phyloP scores from a whole-genome alignment of 2,888 invertebrate genomes.

The Pantelozetes paolii region DNA sequence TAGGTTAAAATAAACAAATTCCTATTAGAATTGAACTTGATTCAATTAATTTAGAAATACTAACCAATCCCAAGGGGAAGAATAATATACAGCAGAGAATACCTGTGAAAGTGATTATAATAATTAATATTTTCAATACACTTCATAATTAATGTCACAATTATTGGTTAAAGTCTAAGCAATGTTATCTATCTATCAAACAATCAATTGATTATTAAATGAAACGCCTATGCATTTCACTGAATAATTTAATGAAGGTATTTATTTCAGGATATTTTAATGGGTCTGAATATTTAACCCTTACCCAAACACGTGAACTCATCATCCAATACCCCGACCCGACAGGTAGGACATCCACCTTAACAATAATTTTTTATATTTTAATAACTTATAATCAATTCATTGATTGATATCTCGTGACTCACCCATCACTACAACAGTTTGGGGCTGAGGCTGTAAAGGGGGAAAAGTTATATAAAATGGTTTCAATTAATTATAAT shows the following conservation, averaged over 20 bases:
- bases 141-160: background rate
- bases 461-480: background rate
- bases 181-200: no score
- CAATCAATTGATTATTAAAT: no score
- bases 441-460: background rate
- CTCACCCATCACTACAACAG: conserved; percentile 16
- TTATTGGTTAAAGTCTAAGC: no score
- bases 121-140: background rate
- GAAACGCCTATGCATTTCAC: no score
- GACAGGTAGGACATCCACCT: conserved; percentile 32
- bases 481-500: background rate
- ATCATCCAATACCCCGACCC: conserved; percentile 16
- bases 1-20: background rate
- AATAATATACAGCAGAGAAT: conserved; percentile 22
- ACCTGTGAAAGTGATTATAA: background rate
- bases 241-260: no score
- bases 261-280: background rate
- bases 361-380: background rate
- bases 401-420: background rate
- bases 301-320: conserved; percentile 22
- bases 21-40: background rate
- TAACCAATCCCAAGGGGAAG: conserved; percentile 28
- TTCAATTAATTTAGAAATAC: background rate
- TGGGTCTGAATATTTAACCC: no score
- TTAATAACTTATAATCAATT: background rate